These are phyloP conservation scores for Leptura quadrifasciata DNA, from an alignment of 2,888 invertebrate genomes.

Conservation along the genomic window DNA sequence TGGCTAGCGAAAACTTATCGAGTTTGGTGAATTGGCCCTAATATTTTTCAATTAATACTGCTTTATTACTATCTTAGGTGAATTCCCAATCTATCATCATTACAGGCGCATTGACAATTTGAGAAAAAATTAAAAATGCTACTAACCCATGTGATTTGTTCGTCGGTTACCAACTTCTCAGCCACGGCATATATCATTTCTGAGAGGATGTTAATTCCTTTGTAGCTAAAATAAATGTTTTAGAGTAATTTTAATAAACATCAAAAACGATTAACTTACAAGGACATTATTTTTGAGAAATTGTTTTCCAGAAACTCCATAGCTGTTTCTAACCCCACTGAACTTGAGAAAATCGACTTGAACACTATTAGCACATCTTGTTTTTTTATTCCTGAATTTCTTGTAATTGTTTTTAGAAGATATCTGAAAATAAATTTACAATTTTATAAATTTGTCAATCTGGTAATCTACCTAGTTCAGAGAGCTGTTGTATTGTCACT, in stretches of 20 bases:
- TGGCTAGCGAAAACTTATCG: too few relatives aligned
- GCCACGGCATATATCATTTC: constrained; percentile 21
- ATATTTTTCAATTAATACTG: too few relatives aligned
- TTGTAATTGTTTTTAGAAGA: not conserved
- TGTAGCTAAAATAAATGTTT: constrained; percentile 6
- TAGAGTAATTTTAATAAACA: not conserved
- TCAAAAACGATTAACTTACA: not conserved
- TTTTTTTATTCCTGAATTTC: constrained; percentile 20
- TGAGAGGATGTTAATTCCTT: constrained; percentile 5
- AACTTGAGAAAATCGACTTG: constrained; percentile 21
- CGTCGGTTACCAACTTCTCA: constrained; percentile 2
- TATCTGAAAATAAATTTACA: constrained; percentile 3
- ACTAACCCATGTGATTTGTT: constrained; percentile 10
- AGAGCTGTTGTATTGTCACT: too few relatives aligned
- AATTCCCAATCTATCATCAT: too few relatives aligned
- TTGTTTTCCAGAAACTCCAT: constrained; percentile 13
- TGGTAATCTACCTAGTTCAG: too few relatives aligned
- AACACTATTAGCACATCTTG: constrained; percentile 5
- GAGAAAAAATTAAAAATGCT: not conserved
- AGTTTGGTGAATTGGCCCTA: too few relatives aligned
- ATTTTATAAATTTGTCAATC: too few relatives aligned
- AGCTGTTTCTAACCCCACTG: not conserved
- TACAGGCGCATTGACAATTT: too few relatives aligned
- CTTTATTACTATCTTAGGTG: too few relatives aligned
- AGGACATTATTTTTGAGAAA: not conserved